Evolutionary conservation across 2,113 vertebrate genomes (phyloP).

Genomic region (Anolis carolinensis): DNA sequence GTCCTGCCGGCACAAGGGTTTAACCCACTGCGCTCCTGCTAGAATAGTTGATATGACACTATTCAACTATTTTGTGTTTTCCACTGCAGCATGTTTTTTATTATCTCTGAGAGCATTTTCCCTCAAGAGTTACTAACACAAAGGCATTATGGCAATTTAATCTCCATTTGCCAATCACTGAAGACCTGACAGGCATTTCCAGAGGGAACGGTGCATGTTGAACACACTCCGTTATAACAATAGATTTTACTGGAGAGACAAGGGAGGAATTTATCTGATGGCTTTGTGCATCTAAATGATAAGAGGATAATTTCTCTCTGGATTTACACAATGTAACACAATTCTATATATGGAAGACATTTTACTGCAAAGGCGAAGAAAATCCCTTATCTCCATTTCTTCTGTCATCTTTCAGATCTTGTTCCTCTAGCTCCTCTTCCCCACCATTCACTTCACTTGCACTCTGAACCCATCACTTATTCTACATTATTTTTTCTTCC

Average conservation of each 20-base stretch:
- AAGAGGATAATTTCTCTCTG: neutral
- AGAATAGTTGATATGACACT: neutral
- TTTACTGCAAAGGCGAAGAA: neutral
- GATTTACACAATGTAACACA: neutral
- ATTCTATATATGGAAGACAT: neutral
- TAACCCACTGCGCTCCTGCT: no score
- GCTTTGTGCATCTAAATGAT: neutral
- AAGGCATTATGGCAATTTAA: neutral
- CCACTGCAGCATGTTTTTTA: neutral
- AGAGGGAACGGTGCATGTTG: neutral
- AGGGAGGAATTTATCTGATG: constrained; percentile 2
- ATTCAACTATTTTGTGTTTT: neutral
- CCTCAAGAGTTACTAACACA: neutral
- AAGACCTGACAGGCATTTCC: neutral
- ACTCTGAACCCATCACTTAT: neutral
- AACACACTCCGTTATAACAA: neutral
- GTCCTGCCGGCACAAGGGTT: no score
- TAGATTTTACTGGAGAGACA: neutral
- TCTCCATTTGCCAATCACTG: constrained; percentile 4
- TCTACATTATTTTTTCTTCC: neutral
- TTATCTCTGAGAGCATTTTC: neutral
- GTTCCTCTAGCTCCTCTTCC: neutral
- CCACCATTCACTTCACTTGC: neutral
- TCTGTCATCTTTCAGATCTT: neutral
- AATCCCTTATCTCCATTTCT: neutral